Conservation (phyloP, 2,888 invertebrate genomes). For the Leucozona laternaria region DNA sequence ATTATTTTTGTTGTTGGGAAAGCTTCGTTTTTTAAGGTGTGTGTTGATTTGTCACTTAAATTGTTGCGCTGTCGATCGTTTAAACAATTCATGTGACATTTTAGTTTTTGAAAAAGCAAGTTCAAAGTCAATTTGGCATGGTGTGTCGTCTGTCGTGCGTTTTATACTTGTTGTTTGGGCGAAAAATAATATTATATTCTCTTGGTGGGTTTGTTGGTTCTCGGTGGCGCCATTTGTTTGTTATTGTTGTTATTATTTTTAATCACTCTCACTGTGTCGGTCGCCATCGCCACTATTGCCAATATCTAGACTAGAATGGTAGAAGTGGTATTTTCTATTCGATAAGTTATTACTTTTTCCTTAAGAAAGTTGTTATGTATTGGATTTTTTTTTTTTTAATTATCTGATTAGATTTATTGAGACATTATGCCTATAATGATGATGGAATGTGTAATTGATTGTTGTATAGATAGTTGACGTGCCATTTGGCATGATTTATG, state of each 20-base stretch:
- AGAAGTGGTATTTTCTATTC: constrained; percentile 31
- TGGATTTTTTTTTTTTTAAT: constrained; percentile 24
- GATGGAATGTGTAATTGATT: constrained; percentile 29
- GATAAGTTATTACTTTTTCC: constrained; percentile 50
- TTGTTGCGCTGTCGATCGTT: constrained; percentile 25
- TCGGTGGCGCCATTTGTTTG: constrained; percentile 56
- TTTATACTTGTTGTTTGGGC: not conserved
- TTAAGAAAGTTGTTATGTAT: constrained; percentile 55
- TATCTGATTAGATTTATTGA: constrained; percentile 29
- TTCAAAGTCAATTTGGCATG: constrained; percentile 62
- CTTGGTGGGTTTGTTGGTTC: constrained; percentile 20
- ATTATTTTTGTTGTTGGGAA: constrained; percentile 29
- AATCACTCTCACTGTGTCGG: not conserved
- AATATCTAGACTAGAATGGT: constrained; percentile 5
- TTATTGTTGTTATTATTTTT: constrained; percentile 3
- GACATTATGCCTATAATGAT: constrained; percentile 24
- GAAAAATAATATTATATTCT: constrained; percentile 25
- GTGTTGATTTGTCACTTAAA: constrained; percentile 29
- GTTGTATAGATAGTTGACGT: constrained; percentile 22
- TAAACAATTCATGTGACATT: constrained; percentile 73
- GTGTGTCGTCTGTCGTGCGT: not conserved
- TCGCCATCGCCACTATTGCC: constrained; percentile 9
- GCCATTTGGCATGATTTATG: constrained; percentile 7
- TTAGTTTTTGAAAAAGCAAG: constrained; percentile 60
- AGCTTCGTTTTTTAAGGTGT: constrained; percentile 23